Conservation (phyloP, 2,797 vertebrate species). For the Garrulus glandarius region DNA sequence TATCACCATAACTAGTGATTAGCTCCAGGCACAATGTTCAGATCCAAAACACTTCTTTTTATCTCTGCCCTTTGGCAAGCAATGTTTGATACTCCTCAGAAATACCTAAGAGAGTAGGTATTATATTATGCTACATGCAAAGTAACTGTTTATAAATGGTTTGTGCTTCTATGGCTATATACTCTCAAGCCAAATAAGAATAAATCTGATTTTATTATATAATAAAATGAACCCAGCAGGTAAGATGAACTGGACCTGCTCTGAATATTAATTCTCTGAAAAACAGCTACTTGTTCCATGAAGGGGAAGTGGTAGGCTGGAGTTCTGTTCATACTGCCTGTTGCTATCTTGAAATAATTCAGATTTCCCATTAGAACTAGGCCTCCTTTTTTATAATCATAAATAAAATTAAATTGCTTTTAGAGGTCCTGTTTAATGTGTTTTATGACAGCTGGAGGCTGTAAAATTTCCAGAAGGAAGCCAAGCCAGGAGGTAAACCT, state of each 20-base stretch:
- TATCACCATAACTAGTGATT: neutral
- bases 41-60: neutral
- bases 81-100: neutral
- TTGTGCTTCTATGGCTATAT: neutral
- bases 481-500: neutral
- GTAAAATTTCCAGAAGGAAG: constrained; percentile 17
- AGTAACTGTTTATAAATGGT: constrained; percentile 28
- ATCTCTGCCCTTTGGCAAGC: neutral
- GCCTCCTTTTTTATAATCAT: neutral
- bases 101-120: neutral
- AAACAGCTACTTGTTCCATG: neutral
- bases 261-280: constrained; percentile 14
- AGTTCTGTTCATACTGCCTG: neutral
- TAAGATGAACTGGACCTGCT: neutral
- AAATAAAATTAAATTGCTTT: constrained; percentile 32
- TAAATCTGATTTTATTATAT: constrained; percentile 36
- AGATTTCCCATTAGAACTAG: neutral
- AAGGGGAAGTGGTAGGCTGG: neutral
- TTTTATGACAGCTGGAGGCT: neutral
- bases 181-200: constrained; percentile 1
- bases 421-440: neutral
- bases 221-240: neutral
- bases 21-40: neutral
- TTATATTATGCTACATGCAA: neutral
- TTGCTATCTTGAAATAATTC: neutral